phyloP scores from a whole-genome alignment of 2,797 vertebrate genomes.

The Melanotaenia maccullochi region DNA sequence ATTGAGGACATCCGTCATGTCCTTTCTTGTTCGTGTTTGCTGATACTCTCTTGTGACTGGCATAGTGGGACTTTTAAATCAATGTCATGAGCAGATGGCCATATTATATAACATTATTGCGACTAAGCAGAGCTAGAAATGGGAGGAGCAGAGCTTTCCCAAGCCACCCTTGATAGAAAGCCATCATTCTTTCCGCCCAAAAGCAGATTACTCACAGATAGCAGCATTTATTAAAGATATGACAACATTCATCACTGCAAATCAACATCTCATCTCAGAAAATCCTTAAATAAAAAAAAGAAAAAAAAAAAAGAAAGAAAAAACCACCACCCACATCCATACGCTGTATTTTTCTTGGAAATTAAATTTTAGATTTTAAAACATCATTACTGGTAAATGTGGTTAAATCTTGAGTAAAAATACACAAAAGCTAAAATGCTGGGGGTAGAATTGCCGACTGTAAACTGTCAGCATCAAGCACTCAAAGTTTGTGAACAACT shows the following conservation, averaged over 20 bases:
- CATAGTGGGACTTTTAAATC: conserved; percentile 65
- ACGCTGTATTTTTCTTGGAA: background rate
- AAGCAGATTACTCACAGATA: conserved; percentile 25
- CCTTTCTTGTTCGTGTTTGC: conserved; percentile 25
- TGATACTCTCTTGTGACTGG: conserved; percentile 14
- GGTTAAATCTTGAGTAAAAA: background rate
- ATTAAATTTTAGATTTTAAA: background rate
- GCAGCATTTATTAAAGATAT: background rate
- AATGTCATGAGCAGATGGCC: conserved; percentile 74
- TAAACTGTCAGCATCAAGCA: background rate
- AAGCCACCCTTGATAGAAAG: conserved; percentile 58
- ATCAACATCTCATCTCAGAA: background rate
- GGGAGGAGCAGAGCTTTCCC: conserved; percentile 60
- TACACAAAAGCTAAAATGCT: background rate
- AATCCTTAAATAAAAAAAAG: background rate
- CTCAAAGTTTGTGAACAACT: background rate
- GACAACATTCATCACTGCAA: background rate
- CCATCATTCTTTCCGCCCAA: conserved; percentile 19
- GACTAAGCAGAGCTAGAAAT: conserved; percentile 62
- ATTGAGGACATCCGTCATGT: too few relatives aligned
- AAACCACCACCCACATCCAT: background rate
- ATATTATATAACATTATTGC: conserved; percentile 77
- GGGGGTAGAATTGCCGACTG: background rate
- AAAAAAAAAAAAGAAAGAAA: background rate
- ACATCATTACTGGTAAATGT: background rate